Conservation (phyloP, 2,888 invertebrate genomes). For the Drosophila hamatofila region DNA sequence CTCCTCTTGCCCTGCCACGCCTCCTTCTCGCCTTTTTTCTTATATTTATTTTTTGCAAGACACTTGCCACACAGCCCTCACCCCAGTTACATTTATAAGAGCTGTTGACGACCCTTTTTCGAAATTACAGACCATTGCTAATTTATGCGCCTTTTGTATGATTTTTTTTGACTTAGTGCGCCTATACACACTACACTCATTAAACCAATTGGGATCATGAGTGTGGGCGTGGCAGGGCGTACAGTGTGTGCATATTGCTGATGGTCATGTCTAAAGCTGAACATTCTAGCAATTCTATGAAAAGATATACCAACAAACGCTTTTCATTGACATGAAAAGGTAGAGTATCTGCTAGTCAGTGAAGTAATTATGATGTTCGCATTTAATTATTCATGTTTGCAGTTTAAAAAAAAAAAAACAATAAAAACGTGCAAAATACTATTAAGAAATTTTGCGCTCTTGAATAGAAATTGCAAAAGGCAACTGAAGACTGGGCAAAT, state of each 20-base stretch:
- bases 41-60: not conserved
- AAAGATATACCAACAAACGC: not conserved
- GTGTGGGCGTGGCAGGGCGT: slow-evolving; percentile 62
- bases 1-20: not conserved
- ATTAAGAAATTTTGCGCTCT: slow-evolving; percentile 42
- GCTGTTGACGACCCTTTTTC: slow-evolving; percentile 71
- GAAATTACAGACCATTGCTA: slow-evolving; percentile 81
- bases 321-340: not conserved
- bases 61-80: slow-evolving; percentile 46
- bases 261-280: slow-evolving; percentile 38
- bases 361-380: not conserved
- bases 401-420: slow-evolving; percentile 59
- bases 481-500: slow-evolving; percentile 38
- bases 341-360: slow-evolving; percentile 34
- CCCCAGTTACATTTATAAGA: slow-evolving; percentile 55
- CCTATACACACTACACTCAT: slow-evolving; percentile 36
- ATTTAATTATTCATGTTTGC: slow-evolving; percentile 66
- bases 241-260: slow-evolving; percentile 45
- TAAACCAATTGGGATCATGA: slow-evolving; percentile 22
- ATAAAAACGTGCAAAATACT: slow-evolving; percentile 64
- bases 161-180: slow-evolving; percentile 41
- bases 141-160: slow-evolving; percentile 79
- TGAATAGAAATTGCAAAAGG: slow-evolving; percentile 28
- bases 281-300: not conserved
- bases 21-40: not conserved